A percentile compares a stretch with the other conserved stretches of the same genome.
These are phyloP conservation scores for Onthophagus taurus DNA, from an alignment of 1,140 invertebrate species.

Conservation along the genomic window DNA sequence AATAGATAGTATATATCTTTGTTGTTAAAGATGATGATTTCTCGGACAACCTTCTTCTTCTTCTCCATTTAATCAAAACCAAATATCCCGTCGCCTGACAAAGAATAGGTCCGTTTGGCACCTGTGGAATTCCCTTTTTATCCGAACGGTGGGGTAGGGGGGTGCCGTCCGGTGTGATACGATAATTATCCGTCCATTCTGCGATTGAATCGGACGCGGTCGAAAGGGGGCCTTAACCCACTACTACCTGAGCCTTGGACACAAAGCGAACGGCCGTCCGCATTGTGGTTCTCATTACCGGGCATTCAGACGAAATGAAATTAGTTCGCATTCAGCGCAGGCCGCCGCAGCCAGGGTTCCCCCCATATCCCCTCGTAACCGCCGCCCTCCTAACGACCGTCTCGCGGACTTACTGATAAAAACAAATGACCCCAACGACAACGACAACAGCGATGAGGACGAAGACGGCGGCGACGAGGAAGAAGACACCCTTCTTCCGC, in stretches of 20 bases:
- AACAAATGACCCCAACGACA: constrained; percentile 34
- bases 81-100: no score
- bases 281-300: background rate
- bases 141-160: background rate
- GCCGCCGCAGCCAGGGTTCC: background rate
- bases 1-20: background rate
- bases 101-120: no score
- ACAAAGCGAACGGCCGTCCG: background rate
- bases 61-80: background rate
- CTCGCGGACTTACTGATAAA: constrained; percentile 32
- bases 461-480: no score
- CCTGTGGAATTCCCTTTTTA: background rate
- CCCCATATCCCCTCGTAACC: background rate
- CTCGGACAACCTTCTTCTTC: no score
- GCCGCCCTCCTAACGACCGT: constrained; percentile 7
- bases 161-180: no score
- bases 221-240: background rate
- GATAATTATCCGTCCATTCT: no score
- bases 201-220: no score
- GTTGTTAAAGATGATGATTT: background rate
- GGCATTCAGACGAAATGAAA: background rate
- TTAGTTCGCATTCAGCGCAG: background rate
- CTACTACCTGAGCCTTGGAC: background rate
- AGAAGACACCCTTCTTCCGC: no score
- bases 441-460: constrained; percentile 23